Evolutionary conservation across 2,888 invertebrate species (phyloP), one percentile per base, ranked within the genome.

Genomic region (Eremobia ochroleuca): DNA sequence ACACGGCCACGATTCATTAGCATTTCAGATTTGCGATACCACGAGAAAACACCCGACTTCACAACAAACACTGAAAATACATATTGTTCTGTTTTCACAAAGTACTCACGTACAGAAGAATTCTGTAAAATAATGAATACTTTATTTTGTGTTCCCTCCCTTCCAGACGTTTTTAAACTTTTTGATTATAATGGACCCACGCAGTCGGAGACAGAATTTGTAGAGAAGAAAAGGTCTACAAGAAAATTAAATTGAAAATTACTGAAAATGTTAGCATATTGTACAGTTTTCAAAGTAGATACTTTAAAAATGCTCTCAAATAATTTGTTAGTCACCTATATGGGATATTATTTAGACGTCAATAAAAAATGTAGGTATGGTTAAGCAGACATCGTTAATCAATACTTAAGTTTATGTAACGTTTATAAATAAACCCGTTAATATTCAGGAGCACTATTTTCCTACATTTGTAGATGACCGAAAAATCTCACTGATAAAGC

Each of bases 1-100:
- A 86, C 87, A 79, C 88, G 86, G 87, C 82, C 88, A 83, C 78
- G 87, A 85, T 89, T 85, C 88, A 92, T 92, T 92, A 91, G 91
- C 90, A 91, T 88, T 92, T 90, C 91, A 91, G 89, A 92, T 92
- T 87, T 83, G 77, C 82, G 85, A 87, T 86, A 81, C 85, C 79
- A 58, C 89, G 85, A 88, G 89, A 88, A 90, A 89, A 85, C 86
- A 82, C 83, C 81, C 86, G 77, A 83, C 87, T 86, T 86, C 84
- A 88, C 85, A 87, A 88, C 79, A 84, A 84, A 81, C 55, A 78
- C 78, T 84, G 81, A 87, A 86, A 85, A 77, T 66, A 73, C 78
- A 68, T 68, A 67, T 67, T 74, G 75, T 78, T 61, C 31, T 69
- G 28, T 59, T 81, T 80, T 76, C 68, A 81, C 64, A 68, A 28